Conservation (phyloP, 1,140 invertebrate species). For the Atta cephalotes region DNA sequence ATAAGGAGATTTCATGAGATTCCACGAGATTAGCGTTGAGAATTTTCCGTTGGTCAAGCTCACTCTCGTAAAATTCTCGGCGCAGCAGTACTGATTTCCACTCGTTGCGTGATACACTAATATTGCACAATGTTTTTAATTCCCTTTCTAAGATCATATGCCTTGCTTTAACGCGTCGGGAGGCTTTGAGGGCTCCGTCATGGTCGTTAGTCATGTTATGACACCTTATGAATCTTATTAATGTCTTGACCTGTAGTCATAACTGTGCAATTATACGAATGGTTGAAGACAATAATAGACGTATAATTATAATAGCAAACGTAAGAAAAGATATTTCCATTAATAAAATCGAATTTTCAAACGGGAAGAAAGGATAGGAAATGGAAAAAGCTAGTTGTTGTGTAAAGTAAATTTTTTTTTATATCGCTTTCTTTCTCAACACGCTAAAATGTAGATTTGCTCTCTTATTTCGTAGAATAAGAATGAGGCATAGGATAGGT, state of each 20-base stretch:
- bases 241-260: neutral
- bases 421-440: neutral
- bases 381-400: neutral
- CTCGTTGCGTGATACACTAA: constrained; percentile 24
- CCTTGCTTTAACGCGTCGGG: constrained; percentile 19
- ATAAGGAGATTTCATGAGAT: neutral
- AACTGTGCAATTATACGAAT: neutral
- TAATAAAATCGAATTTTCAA: neutral
- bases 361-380: neutral
- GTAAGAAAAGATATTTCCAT: neutral
- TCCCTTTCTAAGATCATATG: constrained; percentile 15
- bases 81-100: constrained; percentile 1
- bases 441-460: neutral
- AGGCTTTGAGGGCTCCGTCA: constrained; percentile 9
- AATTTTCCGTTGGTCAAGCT: neutral
- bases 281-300: neutral
- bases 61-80: constrained; percentile 11
- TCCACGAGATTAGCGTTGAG: neutral
- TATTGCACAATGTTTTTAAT: constrained; percentile 36
- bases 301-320: neutral
- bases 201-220: constrained; percentile 36
- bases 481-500: neutral
- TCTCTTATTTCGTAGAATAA: neutral
- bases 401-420: neutral
- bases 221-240: constrained; percentile 28